Conservation (phyloP, 2,797 vertebrate genomes). For the Pantherophis alleghaniensis region DNA sequence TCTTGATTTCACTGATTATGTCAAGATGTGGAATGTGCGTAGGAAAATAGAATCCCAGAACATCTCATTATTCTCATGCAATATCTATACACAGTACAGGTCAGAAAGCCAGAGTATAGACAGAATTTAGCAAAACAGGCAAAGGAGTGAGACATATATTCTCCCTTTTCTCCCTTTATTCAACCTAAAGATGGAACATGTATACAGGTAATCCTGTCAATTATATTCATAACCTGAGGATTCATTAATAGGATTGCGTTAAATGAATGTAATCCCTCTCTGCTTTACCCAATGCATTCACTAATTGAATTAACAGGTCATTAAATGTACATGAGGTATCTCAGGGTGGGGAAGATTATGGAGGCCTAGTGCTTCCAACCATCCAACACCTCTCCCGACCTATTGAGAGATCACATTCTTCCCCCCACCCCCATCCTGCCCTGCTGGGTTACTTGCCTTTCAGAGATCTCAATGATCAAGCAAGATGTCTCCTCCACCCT, state of each 20-base stretch:
- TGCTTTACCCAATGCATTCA: background rate
- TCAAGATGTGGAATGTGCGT: background rate
- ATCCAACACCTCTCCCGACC: no score
- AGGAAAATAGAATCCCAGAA: background rate
- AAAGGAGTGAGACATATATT: background rate
- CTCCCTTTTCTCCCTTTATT: background rate
- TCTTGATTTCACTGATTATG: background rate
- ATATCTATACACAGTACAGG: background rate
- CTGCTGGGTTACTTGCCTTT: no score
- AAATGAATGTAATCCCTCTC: background rate
- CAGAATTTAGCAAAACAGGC: background rate
- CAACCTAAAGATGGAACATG: background rate
- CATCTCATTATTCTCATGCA: background rate
- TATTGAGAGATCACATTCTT: no score
- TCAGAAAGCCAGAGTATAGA: background rate
- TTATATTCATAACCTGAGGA: background rate
- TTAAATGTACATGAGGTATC: no score
- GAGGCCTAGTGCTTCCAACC: no score
- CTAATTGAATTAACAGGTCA: background rate
- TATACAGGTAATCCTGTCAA: background rate
- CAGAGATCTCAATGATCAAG: no score
- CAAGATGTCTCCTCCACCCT: no score
- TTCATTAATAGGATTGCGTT: background rate
- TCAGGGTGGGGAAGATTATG: no score
- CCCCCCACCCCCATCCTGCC: no score